These are phyloP conservation scores for Drosophila quadrilineata DNA, from an alignment of 1,140 invertebrate genomes.

Conservation along the genomic window DNA sequence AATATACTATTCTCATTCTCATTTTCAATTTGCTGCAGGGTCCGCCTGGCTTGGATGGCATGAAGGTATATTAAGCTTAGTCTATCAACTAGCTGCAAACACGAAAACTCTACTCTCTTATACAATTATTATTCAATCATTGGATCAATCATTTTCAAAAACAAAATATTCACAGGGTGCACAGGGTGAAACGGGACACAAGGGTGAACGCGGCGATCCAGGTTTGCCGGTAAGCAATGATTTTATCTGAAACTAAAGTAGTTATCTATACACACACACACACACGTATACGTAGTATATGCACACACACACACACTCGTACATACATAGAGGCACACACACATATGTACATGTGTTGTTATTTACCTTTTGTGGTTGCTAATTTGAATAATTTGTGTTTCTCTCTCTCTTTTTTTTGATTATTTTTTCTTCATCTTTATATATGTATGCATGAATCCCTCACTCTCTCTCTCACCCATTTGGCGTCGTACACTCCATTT, in stretches of 20 bases:
- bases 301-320: slow-evolving; percentile 2
- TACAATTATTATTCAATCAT: too few relatives aligned
- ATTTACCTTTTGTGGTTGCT: slow-evolving; percentile 62
- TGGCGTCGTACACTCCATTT: slow-evolving; percentile 51
- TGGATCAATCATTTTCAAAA: background rate
- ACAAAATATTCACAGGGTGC: slow-evolving; percentile 85
- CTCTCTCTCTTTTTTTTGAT: slow-evolving; percentile 44
- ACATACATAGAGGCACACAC: slow-evolving; percentile 6
- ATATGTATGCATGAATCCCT: slow-evolving; percentile 62
- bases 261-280: slow-evolving; percentile 4
- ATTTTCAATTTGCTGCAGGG: slow-evolving; percentile 83
- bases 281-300: too few relatives aligned
- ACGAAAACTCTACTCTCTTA: too few relatives aligned
- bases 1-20: slow-evolving; percentile 42
- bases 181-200: slow-evolving; percentile 93
- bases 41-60: slow-evolving; percentile 87
- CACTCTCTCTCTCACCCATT: slow-evolving; percentile 27
- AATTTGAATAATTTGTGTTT: slow-evolving; percentile 72
- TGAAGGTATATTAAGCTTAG: slow-evolving; percentile 84
- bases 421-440: too few relatives aligned
- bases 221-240: slow-evolving; percentile 91
- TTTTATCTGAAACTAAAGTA: background rate
- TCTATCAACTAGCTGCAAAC: too few relatives aligned
- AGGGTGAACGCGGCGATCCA: slow-evolving; percentile 94
- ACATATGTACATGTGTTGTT: slow-evolving; percentile 21